phyloP scores from a whole-genome alignment of 2,888 invertebrate genomes.

The Plusia festucae region DNA sequence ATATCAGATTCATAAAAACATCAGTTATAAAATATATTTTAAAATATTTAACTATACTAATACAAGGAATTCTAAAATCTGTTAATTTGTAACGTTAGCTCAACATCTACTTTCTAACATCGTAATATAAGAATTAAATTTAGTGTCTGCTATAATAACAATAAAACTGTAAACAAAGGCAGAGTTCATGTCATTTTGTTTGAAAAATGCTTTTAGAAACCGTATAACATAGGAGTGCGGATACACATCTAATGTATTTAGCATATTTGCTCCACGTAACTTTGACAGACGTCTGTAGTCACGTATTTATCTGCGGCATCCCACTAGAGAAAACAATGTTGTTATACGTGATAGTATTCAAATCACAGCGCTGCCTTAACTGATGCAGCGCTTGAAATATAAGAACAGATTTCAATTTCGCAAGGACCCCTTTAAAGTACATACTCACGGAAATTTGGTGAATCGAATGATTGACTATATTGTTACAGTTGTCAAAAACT shows the following conservation, averaged over 20 bases:
- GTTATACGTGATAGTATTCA: conserved; percentile 27
- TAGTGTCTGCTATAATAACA: conserved; percentile 34
- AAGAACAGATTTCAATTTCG: not conserved
- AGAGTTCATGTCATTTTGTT: conserved; percentile 27
- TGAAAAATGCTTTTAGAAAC: conserved; percentile 25
- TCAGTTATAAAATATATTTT: not conserved
- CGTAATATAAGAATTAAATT: conserved; percentile 25
- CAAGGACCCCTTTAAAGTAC: too few species aligned
- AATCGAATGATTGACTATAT: conserved; percentile 54
- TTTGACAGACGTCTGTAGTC: conserved; percentile 59
- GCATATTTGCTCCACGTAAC: conserved; percentile 48
- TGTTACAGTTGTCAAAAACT: conserved; percentile 59
- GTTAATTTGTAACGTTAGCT: conserved; percentile 29
- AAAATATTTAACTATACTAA: conserved; percentile 6
- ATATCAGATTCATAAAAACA: conserved; percentile 7
- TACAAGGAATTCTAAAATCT: conserved; percentile 13
- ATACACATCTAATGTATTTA: conserved; percentile 22
- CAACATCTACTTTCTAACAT: conserved; percentile 52
- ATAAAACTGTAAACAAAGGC: conserved; percentile 25
- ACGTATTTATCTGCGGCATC: conserved; percentile 59
- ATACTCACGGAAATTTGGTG: too few species aligned
- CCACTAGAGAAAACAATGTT: conserved; percentile 58
- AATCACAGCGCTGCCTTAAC: conserved; percentile 12
- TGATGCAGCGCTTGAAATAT: not conserved
- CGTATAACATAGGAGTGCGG: conserved; percentile 8